A percentile compares a stretch with the other conserved stretches of the same genome.
Evolutionary conservation across 2,888 invertebrate genomes (phyloP).

Genomic region (Leucophenga maculata): DNA sequence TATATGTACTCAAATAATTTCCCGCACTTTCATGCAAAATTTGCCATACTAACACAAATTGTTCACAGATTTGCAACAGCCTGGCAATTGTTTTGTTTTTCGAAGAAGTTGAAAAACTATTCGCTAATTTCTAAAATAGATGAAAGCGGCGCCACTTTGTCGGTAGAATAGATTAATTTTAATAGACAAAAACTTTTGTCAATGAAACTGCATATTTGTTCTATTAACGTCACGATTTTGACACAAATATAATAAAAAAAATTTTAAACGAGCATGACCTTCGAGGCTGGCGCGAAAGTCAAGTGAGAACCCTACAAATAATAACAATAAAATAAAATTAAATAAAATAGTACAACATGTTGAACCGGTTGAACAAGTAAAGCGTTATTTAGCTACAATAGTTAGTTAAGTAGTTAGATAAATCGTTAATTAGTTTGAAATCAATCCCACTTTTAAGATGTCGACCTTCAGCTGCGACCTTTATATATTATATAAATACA

Average conservation of each 20-base stretch:
- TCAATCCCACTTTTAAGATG: no score
- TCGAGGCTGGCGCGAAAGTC: background rate
- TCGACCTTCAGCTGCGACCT: slow-evolving; percentile 6
- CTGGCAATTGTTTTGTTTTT: slow-evolving; percentile 3
- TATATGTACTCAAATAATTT: background rate
- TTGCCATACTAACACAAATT: background rate
- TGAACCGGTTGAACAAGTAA: background rate
- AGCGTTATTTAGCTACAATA: no score
- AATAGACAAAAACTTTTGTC: background rate
- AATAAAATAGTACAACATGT: background rate
- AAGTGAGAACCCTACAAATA: background rate
- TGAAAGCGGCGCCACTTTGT: background rate
- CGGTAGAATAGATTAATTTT: background rate
- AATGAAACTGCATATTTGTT: no score
- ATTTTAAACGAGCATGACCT: background rate
- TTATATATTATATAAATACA: no score
- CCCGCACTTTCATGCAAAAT: background rate
- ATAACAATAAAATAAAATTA: background rate
- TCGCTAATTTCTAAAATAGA: no score
- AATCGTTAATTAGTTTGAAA: no score
- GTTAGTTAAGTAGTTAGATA: no score
- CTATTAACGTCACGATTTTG: no score
- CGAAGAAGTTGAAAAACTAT: background rate
- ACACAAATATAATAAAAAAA: background rate
- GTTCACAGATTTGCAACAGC: slow-evolving; percentile 8